A percentile compares a stretch with the other conserved stretches of the same genome.
Conservation (phyloP, 1,140 invertebrate genomes). For the Orchestia grillus region DNA sequence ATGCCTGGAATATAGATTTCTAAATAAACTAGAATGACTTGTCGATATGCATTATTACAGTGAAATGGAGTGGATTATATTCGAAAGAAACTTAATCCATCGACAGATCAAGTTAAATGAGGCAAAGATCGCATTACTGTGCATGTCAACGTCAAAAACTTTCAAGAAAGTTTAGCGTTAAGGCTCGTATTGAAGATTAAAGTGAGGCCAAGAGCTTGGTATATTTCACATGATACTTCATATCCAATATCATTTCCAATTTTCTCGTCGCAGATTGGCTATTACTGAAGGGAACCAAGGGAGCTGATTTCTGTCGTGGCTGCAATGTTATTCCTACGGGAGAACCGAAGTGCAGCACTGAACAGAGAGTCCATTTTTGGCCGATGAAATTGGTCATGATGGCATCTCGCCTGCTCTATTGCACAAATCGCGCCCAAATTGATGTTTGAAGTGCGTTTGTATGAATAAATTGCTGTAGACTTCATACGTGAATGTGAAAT, state of each 20-base stretch:
- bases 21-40: not conserved
- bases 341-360: not conserved
- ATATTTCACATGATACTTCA: conserved; percentile 33
- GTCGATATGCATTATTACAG: not conserved
- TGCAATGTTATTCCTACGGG: conserved; percentile 51
- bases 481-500: not conserved
- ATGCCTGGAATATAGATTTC: not conserved
- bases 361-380: conserved; percentile 40
- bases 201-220: not conserved
- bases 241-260: conserved; percentile 48
- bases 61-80: not conserved
- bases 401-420: conserved; percentile 2
- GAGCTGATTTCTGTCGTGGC: not conserved
- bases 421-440: conserved; percentile 38
- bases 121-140: not conserved
- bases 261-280: conserved; percentile 32
- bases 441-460: conserved; percentile 29
- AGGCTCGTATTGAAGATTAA: conserved; percentile 28
- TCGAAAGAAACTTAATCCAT: not conserved
- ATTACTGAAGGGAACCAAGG: conserved; percentile 43
- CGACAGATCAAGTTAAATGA: not conserved
- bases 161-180: not conserved
- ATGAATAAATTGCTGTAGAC: conserved; percentile 19
- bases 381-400: conserved; percentile 30
- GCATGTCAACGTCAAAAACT: not conserved